Percentiles rank a stretch among this genome's conserved stretches.
Evolutionary conservation across 2,113 vertebrate species (phyloP).

Genomic region (Megatriorchis doriae): DNA sequence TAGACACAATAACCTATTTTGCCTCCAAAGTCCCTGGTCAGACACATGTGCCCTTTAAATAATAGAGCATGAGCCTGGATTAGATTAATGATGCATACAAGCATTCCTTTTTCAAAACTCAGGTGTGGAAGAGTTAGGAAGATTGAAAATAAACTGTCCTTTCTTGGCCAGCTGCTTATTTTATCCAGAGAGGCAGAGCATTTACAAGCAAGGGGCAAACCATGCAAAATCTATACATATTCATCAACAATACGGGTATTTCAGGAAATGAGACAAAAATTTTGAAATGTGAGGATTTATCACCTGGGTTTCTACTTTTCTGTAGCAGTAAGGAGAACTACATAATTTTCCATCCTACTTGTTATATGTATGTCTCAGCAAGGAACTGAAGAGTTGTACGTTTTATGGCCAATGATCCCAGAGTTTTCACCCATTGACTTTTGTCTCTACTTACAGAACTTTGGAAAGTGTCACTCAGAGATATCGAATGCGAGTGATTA

Average conservation of each 20-base stretch:
- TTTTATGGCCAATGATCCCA: not conserved
- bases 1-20: not conserved
- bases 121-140: not conserved
- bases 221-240: accelerated
- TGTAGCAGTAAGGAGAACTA: not conserved
- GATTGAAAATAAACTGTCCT: not conserved
- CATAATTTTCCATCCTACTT: not conserved
- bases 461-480: conserved; percentile 77
- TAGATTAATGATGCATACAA: not conserved
- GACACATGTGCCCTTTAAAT: not conserved
- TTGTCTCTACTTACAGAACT: conserved; percentile 74
- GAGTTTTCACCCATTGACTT: conserved; percentile 17
- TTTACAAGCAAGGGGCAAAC: not conserved
- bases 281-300: not conserved
- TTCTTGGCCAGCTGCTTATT: not conserved
- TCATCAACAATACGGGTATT: not conserved
- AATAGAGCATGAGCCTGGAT: not conserved
- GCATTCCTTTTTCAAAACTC: not conserved
- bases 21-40: not conserved
- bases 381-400: not conserved
- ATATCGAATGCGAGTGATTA: conserved; percentile 78
- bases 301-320: not conserved
- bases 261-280: not conserved
- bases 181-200: not conserved
- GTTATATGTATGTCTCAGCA: not conserved